Base-by-base conservation (phyloP, 2,888 invertebrate genomes). In the Itoplectis maculator region DNA sequence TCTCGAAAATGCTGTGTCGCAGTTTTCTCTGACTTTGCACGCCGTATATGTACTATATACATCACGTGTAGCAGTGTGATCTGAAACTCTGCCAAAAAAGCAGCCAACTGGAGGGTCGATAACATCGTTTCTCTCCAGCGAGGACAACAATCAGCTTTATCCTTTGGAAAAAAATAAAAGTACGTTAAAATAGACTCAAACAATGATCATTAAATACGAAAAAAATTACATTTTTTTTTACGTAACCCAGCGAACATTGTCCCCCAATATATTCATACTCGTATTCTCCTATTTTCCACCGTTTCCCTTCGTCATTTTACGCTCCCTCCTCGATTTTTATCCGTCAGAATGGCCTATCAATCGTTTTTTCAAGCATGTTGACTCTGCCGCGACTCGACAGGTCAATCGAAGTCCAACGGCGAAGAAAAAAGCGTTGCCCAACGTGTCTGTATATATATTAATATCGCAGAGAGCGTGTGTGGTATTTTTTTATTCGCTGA, bases 351-450 rank as follows among this genome's bases (percentile, higher is more conserved):
- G 4, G 2, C 59, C n/a, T 42, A 40, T 18, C 47, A 42, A 72
- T 47, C 18, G 29, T 42, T 72, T 72, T 61, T 49, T 42, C 72
- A 20, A 20, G 9, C 51, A 68, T 5, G 40, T 35, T n/a, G 51
- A 51, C 13, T 5, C 20, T 9, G 13, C 18, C 20, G 7, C 6
- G 45, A 65, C 23, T 23, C 29, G 45, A 65, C 40, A 65, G 45
- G 45, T 45, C 45, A 45, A 65, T 65, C 23, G 45, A 29, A 20
- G 45, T 20, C 11, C 7, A 40, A 42, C 63, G 13, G 15, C 6
- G 20, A 23, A 23, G 42, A 23, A 23, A 45, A 65, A 65, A 45
- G 42, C 15, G 20, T 35, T 59, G 9, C 59, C 35, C 4, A 29
- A 23, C 56, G 56, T 37, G 35, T n/a, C n/a, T n/a, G n/a, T 45